Percentiles rank a stretch among this genome's conserved stretches.
phyloP scores from a whole-genome alignment of 2,797 vertebrate species.

The Poeciliopsis gracilis region DNA sequence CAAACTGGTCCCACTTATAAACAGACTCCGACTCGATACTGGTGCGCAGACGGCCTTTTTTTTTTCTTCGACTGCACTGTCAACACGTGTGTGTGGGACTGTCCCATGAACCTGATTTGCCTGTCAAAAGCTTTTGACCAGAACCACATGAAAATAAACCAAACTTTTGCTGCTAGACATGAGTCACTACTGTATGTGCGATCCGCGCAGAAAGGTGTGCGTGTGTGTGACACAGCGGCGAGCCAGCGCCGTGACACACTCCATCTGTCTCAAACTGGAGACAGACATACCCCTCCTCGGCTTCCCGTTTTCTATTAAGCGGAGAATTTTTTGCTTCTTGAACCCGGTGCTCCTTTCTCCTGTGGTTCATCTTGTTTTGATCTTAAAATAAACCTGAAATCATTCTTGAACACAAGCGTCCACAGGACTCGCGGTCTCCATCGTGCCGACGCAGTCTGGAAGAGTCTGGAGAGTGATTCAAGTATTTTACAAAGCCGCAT shows the following conservation, averaged over 20 bases:
- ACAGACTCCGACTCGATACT: conserved; percentile 20
- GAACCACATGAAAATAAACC: conserved; percentile 77
- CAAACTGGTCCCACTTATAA: conserved; percentile 33
- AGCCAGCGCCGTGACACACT: conserved; percentile 63
- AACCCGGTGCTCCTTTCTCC: conserved; percentile 52
- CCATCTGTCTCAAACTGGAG: conserved; percentile 55
- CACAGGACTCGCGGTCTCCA: conserved; percentile 31
- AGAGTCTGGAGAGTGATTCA: background rate
- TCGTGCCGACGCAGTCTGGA: background rate
- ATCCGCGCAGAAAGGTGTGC: conserved; percentile 37
- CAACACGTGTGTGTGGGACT: conserved; percentile 14
- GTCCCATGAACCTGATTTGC: conserved; percentile 34
- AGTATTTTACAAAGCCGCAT: background rate
- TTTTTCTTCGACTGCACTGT: conserved; percentile 34
- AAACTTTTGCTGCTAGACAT: conserved; percentile 72
- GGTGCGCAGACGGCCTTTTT: conserved; percentile 28
- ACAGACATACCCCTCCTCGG: conserved; percentile 45
- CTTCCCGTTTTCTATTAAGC: conserved; percentile 52
- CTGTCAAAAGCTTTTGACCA: conserved; percentile 64
- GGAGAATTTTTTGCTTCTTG: conserved; percentile 50
- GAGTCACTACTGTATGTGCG: conserved; percentile 71
- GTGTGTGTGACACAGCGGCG: conserved; percentile 41
- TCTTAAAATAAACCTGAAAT: conserved; percentile 40
- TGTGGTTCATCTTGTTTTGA: conserved; percentile 20
- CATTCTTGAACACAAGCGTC: conserved; percentile 12